These are phyloP conservation scores for Clostera curtula DNA, from an alignment of 2,888 invertebrate genomes.

Conservation along the genomic window DNA sequence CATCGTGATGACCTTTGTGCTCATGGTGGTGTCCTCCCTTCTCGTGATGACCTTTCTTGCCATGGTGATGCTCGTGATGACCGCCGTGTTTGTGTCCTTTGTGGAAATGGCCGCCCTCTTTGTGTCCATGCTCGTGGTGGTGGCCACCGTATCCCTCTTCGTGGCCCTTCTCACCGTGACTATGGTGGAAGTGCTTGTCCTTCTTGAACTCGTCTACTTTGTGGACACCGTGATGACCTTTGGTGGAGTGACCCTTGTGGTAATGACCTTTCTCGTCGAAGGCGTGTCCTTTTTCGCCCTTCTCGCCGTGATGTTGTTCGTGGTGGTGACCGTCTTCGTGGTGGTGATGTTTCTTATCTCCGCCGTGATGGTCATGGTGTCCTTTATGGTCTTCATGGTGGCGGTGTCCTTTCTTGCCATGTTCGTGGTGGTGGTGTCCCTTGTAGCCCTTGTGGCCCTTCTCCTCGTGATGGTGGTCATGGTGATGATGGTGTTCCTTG, in stretches of 20 bases:
- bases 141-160: slow-evolving; percentile 86
- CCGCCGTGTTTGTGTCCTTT: slow-evolving; percentile 85
- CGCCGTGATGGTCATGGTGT: slow-evolving; percentile 74
- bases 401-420: slow-evolving; percentile 82
- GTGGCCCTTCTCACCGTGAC: slow-evolving; percentile 84
- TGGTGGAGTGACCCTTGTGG: slow-evolving; percentile 88
- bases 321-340: slow-evolving; percentile 79
- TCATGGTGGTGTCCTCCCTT: slow-evolving; percentile 87
- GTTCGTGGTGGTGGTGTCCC: slow-evolving; percentile 78
- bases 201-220: slow-evolving; percentile 90
- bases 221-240: slow-evolving; percentile 89
- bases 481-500: slow-evolving; percentile 77
- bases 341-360: slow-evolving; percentile 78
- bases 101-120: slow-evolving; percentile 87
- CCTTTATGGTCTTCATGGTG: slow-evolving; percentile 79
- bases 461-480: slow-evolving; percentile 78
- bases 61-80: slow-evolving; percentile 85
- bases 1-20: slow-evolving; percentile 85
- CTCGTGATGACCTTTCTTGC: slow-evolving; percentile 86
- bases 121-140: slow-evolving; percentile 84
- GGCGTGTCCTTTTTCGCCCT: slow-evolving; percentile 76
- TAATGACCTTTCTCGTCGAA: slow-evolving; percentile 78
- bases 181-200: slow-evolving; percentile 89
- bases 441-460: slow-evolving; percentile 83
- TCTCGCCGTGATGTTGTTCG: slow-evolving; percentile 78